Conservation (phyloP, 2,888 invertebrate species). For the Oscheius sp. region DNA sequence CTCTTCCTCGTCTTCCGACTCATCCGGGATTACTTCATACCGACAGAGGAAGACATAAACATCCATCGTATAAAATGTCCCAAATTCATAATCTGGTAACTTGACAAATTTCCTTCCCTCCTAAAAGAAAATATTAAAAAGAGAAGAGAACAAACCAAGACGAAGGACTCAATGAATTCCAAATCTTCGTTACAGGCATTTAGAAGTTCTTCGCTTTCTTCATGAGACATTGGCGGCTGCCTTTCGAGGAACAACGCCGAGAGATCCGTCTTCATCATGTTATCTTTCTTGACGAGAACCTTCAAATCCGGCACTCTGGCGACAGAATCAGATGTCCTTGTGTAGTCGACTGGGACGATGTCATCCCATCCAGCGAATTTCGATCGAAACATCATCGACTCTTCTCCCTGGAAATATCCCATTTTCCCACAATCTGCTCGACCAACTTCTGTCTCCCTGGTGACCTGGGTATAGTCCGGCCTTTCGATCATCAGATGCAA, state of each 20-base stretch:
- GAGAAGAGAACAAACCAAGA: constrained; percentile 77
- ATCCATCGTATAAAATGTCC: constrained; percentile 89
- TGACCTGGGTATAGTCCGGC: constrained; percentile 86
- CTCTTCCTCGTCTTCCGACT: constrained; percentile 51
- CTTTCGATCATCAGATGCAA: constrained; percentile 90
- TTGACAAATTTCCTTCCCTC: constrained; percentile 97
- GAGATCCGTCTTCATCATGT: constrained; percentile 83
- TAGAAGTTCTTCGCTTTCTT: constrained; percentile 70
- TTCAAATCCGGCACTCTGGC: constrained; percentile 94
- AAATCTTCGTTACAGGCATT: constrained; percentile 96
- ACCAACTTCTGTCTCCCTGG: constrained; percentile 60
- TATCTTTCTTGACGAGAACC: constrained; percentile 77
- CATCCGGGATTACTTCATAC: constrained; percentile 82
- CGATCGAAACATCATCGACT: constrained; percentile 86
- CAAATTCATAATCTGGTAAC: constrained; percentile 91
- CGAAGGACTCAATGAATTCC: constrained; percentile 96
- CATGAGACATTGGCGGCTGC: constrained; percentile 83
- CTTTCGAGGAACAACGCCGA: constrained; percentile 94
- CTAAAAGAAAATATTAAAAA: constrained; percentile 35
- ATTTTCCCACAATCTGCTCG: constrained; percentile 15
- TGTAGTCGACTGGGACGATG: constrained; percentile 98
- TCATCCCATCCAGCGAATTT: constrained; percentile 99
- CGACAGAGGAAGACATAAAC: constrained; percentile 98
- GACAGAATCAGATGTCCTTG: constrained; percentile 95
- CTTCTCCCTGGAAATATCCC: constrained; percentile 73